Evolutionary conservation across 2,113 vertebrate genomes (phyloP), one percentile per base, ranked within the genome.

Genomic region (Corydoras sp.): DNA sequence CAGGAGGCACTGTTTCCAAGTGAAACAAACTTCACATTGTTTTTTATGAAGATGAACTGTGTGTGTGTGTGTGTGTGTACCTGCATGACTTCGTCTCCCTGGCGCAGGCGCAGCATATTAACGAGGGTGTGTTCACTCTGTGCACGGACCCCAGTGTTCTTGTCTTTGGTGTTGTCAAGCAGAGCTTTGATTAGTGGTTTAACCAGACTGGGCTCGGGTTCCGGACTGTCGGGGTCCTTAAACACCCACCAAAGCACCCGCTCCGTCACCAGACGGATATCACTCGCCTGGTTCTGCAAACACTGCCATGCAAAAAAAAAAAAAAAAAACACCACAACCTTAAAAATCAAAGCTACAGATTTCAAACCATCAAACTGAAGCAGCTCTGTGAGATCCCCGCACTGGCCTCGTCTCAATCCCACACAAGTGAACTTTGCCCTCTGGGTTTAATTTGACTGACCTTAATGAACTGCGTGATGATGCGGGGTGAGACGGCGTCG

Each of bases 111-210:
- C 14, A 99, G 88, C 63, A 98, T 89, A 76, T 92, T 98, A 79
- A 96, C 90, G 0, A 98, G 95, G 6, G 96, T 95, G 86, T 97
- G 92, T 71, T 99, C 97, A 0, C 96, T 99, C 86, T 96, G 94
- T 61, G 94, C 93, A 71, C 97, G 87, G 30, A 99, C 96, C 0
- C 91, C 92, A 14, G 96, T 98, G 87, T 99, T 99, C 83, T 98
- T 99, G 82, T 99, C 97, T 85, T 99, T 99, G 59, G 95, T 98
- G 83, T 98, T 98, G 86, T 99, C 97, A 69, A 99, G 89, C 77
- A 99, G 92, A 2, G 91, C 93, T 86, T 98, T 98, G 62, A 99
- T 87, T 74, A 99, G 81, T 5, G 95, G 95, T 83, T 99, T 99
- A 77, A 95, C 87, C 75, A 91, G 85, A 55, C 78, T 84, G 48